Conservation (phyloP, 1,140 invertebrate species). For the Hylaeus anthracinus region DNA sequence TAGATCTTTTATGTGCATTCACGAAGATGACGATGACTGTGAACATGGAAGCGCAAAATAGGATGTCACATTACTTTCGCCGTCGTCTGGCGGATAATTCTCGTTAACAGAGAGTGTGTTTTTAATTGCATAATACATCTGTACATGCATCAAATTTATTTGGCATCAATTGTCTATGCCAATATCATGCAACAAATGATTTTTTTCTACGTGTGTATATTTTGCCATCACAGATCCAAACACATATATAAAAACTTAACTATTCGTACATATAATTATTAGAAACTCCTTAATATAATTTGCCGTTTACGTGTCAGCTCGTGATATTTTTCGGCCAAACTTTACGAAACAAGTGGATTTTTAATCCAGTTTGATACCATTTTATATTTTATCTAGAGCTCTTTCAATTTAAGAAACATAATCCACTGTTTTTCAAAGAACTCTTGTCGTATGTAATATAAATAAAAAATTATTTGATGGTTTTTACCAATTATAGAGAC, state of each 20-base stretch:
- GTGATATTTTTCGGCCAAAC: neutral
- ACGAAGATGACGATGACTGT: slow-evolving; percentile 80
- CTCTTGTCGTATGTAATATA: neutral
- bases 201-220: slow-evolving; percentile 9
- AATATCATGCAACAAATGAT: slow-evolving; percentile 45
- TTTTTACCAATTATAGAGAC: neutral
- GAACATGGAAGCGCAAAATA: slow-evolving; percentile 79
- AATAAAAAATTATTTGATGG: neutral
- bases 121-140: slow-evolving; percentile 58
- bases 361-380: neutral
- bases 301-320: neutral
- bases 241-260: slow-evolving; percentile 1
- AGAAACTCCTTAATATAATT: slow-evolving; percentile 1
- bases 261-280: neutral
- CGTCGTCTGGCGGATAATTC: slow-evolving; percentile 43
- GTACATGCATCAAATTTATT: slow-evolving; percentile 66
- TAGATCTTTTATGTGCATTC: slow-evolving; percentile 79
- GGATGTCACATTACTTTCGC: slow-evolving; percentile 73
- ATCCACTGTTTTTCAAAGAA: neutral
- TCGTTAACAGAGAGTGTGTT: slow-evolving; percentile 60
- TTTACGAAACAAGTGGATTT: neutral
- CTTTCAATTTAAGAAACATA: neutral
- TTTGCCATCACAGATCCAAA: slow-evolving; percentile 5
- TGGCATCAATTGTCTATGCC: slow-evolving; percentile 19
- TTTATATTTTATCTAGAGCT: neutral